Conservation (phyloP, 2,113 vertebrate genomes). For the Diphyllodes magnificus region DNA sequence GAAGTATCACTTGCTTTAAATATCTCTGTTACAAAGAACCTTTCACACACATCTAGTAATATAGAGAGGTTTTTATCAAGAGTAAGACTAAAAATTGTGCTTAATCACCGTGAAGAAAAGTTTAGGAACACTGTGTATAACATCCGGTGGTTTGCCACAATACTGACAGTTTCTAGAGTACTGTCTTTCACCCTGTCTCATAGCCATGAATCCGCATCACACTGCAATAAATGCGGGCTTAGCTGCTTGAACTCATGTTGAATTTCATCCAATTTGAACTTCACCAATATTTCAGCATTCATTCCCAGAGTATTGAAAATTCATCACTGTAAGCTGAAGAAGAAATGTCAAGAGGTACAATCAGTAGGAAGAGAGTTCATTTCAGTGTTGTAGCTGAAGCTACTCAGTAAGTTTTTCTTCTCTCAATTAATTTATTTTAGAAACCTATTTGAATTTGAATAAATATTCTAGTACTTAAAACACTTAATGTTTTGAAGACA, state of each 20-base stretch:
- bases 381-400: neutral
- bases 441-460: constrained; percentile 23
- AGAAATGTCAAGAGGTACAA: constrained; percentile 39
- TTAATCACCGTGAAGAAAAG: neutral
- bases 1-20: neutral
- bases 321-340: neutral
- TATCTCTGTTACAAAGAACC: neutral
- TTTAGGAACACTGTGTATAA: neutral
- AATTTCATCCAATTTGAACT: neutral
- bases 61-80: neutral
- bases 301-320: neutral
- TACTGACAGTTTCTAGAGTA: neutral
- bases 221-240: neutral
- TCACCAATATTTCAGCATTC: neutral
- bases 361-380: neutral
- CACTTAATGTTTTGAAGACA: neutral
- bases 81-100: neutral
- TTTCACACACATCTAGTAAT: neutral
- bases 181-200: neutral
- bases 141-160: neutral
- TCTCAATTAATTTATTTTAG: constrained; percentile 41
- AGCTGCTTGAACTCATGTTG: neutral
- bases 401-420: neutral
- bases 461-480: neutral
- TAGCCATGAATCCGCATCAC: neutral